Percentiles rank a stretch among this genome's conserved stretches.
Evolutionary conservation across 1,140 invertebrate genomes (phyloP).

Genomic region (Drosophila bipectinata): DNA sequence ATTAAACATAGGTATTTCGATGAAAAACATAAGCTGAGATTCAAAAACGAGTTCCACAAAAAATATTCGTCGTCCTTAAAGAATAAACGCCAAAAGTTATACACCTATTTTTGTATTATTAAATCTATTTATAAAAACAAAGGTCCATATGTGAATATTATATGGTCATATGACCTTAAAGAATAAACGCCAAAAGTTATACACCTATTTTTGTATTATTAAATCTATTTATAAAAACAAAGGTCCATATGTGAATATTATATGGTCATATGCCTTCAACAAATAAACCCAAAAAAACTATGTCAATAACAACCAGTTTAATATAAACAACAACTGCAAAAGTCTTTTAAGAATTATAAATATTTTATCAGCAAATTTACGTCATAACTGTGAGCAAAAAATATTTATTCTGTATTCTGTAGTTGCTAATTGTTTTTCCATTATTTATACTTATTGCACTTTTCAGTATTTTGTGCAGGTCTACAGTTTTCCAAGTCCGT

Average conservation of each 20-base stretch:
- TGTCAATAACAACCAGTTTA: background rate
- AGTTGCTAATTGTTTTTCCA: background rate
- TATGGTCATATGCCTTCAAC: background rate
- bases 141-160: background rate
- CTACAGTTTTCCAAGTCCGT: constrained; percentile 11
- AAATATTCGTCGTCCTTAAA: background rate
- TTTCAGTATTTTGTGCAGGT: background rate
- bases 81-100: background rate
- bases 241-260: background rate
- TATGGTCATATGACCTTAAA: background rate
- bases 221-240: background rate
- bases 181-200: background rate
- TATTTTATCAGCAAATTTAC: constrained; percentile 20
- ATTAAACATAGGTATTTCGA: too few species aligned
- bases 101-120: background rate
- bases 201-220: background rate
- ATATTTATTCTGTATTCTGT: background rate
- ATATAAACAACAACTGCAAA: background rate
- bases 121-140: background rate
- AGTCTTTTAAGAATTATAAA: background rate
- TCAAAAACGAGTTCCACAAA: background rate
- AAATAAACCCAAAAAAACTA: background rate
- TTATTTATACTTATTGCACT: constrained; percentile 1
- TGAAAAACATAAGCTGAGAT: too few species aligned
- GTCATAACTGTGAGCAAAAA: constrained; percentile 6